These are phyloP conservation scores for Hormiphora californensis DNA, from an alignment of 37 sponge, comb jelly and placozoan genomes.

Conservation along the genomic window DNA sequence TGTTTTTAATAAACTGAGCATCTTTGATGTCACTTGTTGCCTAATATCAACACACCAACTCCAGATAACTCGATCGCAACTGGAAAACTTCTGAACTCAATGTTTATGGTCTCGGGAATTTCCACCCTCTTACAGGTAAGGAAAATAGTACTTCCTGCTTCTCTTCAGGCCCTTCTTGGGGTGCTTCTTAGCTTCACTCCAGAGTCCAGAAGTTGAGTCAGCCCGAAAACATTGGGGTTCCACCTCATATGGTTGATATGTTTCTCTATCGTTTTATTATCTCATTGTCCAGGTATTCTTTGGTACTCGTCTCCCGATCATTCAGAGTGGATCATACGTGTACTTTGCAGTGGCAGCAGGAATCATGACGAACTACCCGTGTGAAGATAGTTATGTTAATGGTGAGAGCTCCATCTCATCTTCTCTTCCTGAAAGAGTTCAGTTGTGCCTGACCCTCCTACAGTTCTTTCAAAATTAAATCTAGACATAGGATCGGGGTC, in stretches of 20 bases:
- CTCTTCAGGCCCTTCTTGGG: background rate
- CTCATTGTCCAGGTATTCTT: background rate
- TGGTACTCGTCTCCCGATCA: background rate
- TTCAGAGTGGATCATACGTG: background rate
- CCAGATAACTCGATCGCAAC: background rate
- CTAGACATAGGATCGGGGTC: no score
- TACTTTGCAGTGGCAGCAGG: background rate
- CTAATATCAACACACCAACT: no score
- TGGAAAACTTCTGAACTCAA: conserved; percentile 27
- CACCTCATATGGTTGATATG: background rate
- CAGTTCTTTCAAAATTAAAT: no score
- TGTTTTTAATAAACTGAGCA: no score
- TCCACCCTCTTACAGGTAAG: conserved; percentile 20
- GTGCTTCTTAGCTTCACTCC: background rate
- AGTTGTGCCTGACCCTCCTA: no score
- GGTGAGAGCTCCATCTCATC: no score
- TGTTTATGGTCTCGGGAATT: conserved; percentile 27
- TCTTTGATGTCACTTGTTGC: no score
- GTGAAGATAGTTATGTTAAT: no score
- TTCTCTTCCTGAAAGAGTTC: no score
- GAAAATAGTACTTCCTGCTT: background rate
- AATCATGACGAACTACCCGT: background rate
- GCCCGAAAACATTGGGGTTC: no score
- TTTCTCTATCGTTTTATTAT: background rate
- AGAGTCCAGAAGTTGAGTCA: no score